Base-by-base conservation (phyloP, 2,113 vertebrate genomes). In the Cebus imitator region DNA sequence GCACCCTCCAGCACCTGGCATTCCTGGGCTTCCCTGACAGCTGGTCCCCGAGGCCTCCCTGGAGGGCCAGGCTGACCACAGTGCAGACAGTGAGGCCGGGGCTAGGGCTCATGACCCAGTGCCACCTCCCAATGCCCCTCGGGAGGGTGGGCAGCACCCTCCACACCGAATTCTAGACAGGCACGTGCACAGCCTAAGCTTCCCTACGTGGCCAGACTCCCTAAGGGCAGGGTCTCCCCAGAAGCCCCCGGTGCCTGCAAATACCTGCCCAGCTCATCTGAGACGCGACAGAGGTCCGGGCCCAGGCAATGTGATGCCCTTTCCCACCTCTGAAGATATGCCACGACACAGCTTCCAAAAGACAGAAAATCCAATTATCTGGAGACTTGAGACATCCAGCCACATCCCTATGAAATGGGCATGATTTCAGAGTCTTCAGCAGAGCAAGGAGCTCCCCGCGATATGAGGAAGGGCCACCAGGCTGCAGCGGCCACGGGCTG, bases 361-460 rank as follows among this genome's bases (percentile, higher is more conserved):
- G 8, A 17, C 92, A 58, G 55, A 14, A 20, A 20, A 17, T 9
- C 58, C 8, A 1, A 0, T 43, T 23, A 8, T 8, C 37, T 30
- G 30, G 23, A 23, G 30, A 27, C 12, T 25, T 4, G 57, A 6
- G 35, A 52, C 68, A 30, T 8, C 40, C 73, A 50, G 80, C 35
- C 2, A 0, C 17, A 11, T 3, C n/a, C 11, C 50, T 27, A 0
- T 0, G 3, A 43, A 21, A 32, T 2, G 20, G n/a, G 52, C 25
- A 16, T 2, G 2, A 14, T 5, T 5, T 4, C 1, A 10, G 32
- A 55, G 8, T 66, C 81, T 66, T 61, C 21, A 27, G 40, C 55
- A 48, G 17, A 50, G 14, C 32, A 21, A 0, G 21, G 25, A 43
- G 12, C 6, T 40, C 80, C 43, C 48, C 30, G 0, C 0, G 0